A percentile compares a stretch with the other conserved stretches of the same genome.
phyloP scores from a whole-genome alignment of 1,140 invertebrate species.

The Aphidius ervi region DNA sequence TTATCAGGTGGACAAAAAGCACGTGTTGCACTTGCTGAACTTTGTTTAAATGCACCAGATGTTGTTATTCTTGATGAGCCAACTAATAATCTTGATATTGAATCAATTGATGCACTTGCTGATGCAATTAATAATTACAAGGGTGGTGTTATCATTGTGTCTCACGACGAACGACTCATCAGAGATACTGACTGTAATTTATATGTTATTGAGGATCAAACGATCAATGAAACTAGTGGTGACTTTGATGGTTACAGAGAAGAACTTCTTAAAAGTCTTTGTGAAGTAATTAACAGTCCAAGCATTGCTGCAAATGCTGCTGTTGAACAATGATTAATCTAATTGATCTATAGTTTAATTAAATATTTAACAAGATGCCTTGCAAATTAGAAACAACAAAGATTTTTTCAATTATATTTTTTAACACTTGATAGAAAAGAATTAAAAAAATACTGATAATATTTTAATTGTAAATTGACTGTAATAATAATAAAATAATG shows the following conservation, averaged over 20 bases:
- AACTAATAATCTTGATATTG: conserved; percentile 97
- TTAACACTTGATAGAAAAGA: too few relatives aligned
- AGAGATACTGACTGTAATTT: conserved; percentile 93
- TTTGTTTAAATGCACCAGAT: conserved; percentile 90
- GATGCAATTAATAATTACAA: conserved; percentile 97
- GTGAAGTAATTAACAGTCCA: conserved; percentile 90
- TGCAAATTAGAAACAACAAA: too few relatives aligned
- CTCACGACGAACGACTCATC: conserved; percentile 97
- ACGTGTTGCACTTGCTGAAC: conserved; percentile 89
- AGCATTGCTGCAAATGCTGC: conserved; percentile 90
- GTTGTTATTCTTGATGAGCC: conserved; percentile 97
- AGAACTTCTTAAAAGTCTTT: conserved; percentile 89
- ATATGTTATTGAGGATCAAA: conserved; percentile 95
- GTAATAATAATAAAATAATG: too few relatives aligned
- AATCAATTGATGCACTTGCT: conserved; percentile 97
- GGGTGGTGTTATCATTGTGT: conserved; percentile 97
- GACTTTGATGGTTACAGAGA: conserved; percentile 98
- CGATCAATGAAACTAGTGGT: conserved; percentile 94
- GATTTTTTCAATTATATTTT: too few relatives aligned
- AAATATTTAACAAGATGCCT: too few relatives aligned
- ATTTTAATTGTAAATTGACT: too few relatives aligned
- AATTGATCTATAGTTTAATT: neutral
- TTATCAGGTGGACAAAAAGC: conserved; percentile 98
- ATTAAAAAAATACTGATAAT: too few relatives aligned
- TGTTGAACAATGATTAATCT: conserved; percentile 61